Evolutionary conservation across 2,888 invertebrate genomes (phyloP), one percentile per base, ranked within the genome.

Genomic region (Drosophila meridionalis): DNA sequence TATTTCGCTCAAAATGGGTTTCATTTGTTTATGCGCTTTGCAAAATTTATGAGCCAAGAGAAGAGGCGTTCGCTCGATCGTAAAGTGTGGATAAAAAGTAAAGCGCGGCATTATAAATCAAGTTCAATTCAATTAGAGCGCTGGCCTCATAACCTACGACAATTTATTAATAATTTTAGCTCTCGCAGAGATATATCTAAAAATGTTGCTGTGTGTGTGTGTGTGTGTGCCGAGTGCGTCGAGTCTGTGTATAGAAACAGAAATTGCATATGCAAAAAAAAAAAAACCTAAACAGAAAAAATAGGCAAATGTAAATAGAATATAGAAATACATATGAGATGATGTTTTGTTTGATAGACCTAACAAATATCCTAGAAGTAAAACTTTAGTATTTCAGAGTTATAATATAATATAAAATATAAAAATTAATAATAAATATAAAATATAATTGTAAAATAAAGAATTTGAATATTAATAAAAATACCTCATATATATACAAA

Each of bases 61-160:
- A 43, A 52, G 55, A 75, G 80, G 72, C 80, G 78, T 77, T 68
- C 28, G 52, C 47, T 71, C 50, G 74, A 66, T 65, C 68, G 43
- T 52, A 80, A 75, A 75, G 74, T 63, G 50, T 69, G 80, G 47
- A 80, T 85, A 78, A 83, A 52, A 87, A 81, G 74, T 72, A 73
- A 78, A 76, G 53, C 67, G 69, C 60, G 52, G 76, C 73, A 76
- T 65, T 81, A 76, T 87, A 87, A 87, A 87, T 87, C 87, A 87
- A 87, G 89, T 87, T 87, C 89, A 87, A 87, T 87, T 86, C 86
- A 89, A 86, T 86, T 86, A 89, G 73, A 82, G 77, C 71, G 60
- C 47, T 78, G 81, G 73, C 82, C 80, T 72, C 85, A 87, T 87
- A 87, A 89, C 86, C 86, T 86, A 89, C 89, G 87, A 89, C 86